Evolutionary conservation across 1,140 invertebrate species (phyloP).

Genomic region (Pentalonia nigronervosa): DNA sequence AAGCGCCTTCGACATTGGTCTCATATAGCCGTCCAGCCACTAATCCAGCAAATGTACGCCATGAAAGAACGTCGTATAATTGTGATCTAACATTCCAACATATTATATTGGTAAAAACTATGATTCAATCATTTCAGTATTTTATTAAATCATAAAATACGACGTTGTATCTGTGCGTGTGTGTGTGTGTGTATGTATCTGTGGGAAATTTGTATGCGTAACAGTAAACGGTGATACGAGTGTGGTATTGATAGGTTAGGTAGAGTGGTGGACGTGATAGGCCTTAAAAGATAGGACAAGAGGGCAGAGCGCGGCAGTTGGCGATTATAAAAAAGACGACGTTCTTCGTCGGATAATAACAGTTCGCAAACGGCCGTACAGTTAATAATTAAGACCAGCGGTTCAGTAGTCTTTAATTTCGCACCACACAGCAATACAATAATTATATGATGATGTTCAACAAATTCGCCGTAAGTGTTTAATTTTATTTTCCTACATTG

Average conservation of each 20-base stretch:
- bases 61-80: too few species aligned
- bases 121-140: background rate
- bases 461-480: slow-evolving; percentile 12
- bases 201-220: background rate
- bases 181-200: background rate
- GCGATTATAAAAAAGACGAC: slow-evolving; percentile 29
- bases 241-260: background rate
- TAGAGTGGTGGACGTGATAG: background rate
- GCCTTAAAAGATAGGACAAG: background rate
- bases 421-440: background rate
- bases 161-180: background rate
- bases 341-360: background rate
- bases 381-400: background rate
- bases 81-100: background rate
- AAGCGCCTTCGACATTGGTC: too few species aligned
- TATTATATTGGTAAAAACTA: background rate
- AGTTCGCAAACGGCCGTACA: background rate
- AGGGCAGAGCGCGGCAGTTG: slow-evolving; percentile 3
- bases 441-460: background rate
- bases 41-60: too few species aligned
- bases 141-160: background rate
- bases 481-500: background rate
- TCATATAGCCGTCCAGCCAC: too few species aligned
- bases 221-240: background rate
- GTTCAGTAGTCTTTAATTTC: background rate